Base-by-base conservation (phyloP, 2,113 vertebrate genomes). In the Tauraco erythrolophus region DNA sequence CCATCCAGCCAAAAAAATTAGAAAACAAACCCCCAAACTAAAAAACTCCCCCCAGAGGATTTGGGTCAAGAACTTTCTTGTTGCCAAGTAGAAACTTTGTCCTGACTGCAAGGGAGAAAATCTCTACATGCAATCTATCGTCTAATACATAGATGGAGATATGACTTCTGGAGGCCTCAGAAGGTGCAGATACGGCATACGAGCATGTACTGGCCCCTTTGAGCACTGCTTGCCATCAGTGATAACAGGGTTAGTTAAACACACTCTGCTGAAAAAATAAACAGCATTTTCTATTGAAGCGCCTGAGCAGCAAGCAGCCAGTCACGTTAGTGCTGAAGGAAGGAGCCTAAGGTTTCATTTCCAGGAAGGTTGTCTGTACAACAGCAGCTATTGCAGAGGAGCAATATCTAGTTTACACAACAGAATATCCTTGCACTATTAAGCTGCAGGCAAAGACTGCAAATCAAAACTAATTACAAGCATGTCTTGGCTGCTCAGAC, bases 391-490 rank as follows among this genome's bases (percentile, higher is more conserved):
- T 77, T 71, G 75, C 71, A 78, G 28, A 85, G 31, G 41, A 89
- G 48, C 83, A 92, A 7, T 41, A 64, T 62, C 33, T 78, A 81
- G 76, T 92, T 96, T 80, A 87, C 64, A 89, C 51, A 91, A 74
- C 71, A 93, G 92, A 95, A 92, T 84, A 95, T 24, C 83, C 85
- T 92, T 92, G 43, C 79, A 84, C 78, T 68, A 56, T 39, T 75
- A 86, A 56, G 54, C 74, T 88, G 57, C 33, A 41, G 82, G 58
- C 41, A 4, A 87, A 88, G 62, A 61, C 45, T 69, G 54, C 46
- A 85, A 83, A 95, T 86, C 68, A 96, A 62, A 97, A 92, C 85
- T 92, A 86, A 95, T 83, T 94, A 90, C 60, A 94, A 86, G 45
- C 0, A 0, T 74, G 64, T 35, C 68, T 74, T 72, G 79, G 71